Conservation (phyloP, 2,888 invertebrate species). For the Erebia aethiops region DNA sequence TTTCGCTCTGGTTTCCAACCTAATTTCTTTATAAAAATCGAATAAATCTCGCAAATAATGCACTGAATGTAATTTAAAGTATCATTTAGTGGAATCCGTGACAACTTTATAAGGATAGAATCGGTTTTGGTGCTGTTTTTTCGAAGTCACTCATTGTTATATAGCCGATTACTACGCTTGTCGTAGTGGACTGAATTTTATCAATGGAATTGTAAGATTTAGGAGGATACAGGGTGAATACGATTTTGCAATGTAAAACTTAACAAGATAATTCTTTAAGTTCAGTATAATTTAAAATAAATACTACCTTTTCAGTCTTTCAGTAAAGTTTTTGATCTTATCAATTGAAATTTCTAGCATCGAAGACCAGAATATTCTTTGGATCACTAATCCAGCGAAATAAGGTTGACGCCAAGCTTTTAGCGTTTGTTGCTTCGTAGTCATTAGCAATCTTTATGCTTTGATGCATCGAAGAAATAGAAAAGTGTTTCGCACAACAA, state of each 20-base stretch:
- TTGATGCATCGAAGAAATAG: no score
- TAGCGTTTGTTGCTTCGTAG: no score
- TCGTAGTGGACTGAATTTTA: constrained; percentile 50
- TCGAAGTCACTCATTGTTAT: constrained; percentile 52
- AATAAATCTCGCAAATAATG: constrained; percentile 66
- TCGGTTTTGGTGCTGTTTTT: constrained; percentile 52
- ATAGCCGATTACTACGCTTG: constrained; percentile 72
- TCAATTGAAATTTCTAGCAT: no score
- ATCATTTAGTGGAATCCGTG: constrained; percentile 60
- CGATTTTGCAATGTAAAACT: neutral
- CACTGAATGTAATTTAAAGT: constrained; percentile 49
- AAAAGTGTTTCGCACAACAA: no score
- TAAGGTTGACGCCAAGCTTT: no score
- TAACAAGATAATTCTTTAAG: neutral
- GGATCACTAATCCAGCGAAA: no score
- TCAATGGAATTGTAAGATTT: constrained; percentile 51
- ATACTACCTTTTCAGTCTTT: no score
- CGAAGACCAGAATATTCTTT: no score
- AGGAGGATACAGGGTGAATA: constrained; percentile 49
- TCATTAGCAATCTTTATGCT: no score
- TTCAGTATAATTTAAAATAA: no score
- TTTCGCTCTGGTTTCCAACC: constrained; percentile 32
- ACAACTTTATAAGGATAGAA: constrained; percentile 61
- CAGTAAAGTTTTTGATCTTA: no score
- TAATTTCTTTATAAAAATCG: constrained; percentile 68